Evolutionary conservation across 2,888 invertebrate genomes (phyloP).

Genomic region (Fragum whitleyi): DNA sequence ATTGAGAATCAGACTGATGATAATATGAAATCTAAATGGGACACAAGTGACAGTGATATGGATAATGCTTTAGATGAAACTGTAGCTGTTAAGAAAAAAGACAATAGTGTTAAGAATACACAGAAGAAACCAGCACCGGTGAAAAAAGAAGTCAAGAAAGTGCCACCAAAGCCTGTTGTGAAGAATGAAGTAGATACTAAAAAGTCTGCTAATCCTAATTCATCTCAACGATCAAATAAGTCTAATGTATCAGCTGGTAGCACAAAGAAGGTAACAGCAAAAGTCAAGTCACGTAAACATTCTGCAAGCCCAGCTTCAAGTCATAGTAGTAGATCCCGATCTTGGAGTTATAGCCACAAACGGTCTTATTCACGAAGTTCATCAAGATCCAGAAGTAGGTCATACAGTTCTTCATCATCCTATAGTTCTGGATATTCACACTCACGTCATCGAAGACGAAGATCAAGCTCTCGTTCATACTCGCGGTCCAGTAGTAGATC

Average conservation of each 20-base stretch:
- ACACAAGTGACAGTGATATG: conserved; percentile 81
- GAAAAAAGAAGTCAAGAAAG: conserved; percentile 57
- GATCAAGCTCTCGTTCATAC: conserved; percentile 72
- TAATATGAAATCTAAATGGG: conserved; percentile 80
- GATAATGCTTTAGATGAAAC: conserved; percentile 67
- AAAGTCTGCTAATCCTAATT: conserved; percentile 45
- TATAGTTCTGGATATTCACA: conserved; percentile 67
- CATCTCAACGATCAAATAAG: conserved; percentile 52
- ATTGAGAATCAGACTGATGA: conserved; percentile 75
- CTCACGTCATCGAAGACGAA: conserved; percentile 66
- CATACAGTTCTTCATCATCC: conserved; percentile 70
- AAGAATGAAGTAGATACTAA: conserved; percentile 43
- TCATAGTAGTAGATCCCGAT: conserved; percentile 61
- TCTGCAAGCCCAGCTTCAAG: conserved; percentile 59
- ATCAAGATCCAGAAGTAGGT: conserved; percentile 70
- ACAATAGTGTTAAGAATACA: not conserved
- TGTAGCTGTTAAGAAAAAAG: conserved; percentile 55
- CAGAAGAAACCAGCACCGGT: conserved; percentile 30
- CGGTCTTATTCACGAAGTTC: conserved; percentile 67
- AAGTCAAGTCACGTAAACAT: conserved; percentile 38
- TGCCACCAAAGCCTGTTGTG: conserved; percentile 31
- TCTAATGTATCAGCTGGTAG: conserved; percentile 54
- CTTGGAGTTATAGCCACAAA: conserved; percentile 46
- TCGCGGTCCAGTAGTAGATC: conserved; percentile 75
- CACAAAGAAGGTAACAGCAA: conserved; percentile 38